Evolutionary conservation across 2,797 vertebrate genomes (phyloP), one percentile per base, ranked within the genome.

Genomic region (Gobio occitaniae): DNA sequence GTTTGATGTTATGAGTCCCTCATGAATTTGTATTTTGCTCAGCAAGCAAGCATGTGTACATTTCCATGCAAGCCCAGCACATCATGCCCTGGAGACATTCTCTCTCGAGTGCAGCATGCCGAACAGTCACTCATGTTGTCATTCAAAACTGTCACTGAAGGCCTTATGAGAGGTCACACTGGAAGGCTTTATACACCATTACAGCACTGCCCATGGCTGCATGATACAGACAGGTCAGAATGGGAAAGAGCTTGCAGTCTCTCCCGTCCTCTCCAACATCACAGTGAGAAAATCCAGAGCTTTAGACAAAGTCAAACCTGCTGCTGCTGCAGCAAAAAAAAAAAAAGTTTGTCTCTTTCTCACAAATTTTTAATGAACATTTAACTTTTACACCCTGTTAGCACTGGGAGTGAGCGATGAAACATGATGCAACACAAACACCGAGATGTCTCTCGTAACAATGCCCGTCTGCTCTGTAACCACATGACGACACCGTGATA

Each of bases 151-250:
- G 74, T 86, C 78, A 82, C 78, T 78, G 65, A 81, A 63, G 84
- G 78, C 47, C 74, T 6, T 65, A 63, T 70, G 29, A 77, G 81
- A 80, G 81, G 81, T 86, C 66, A 54, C 44, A 74, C 81, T 54
- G 65, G 83, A 66, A 75, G 78, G 84, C 84, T 80, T 80, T 59
- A 66, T 66, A 13, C 84, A 65, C 77, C 47, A 85, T 85, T 85
- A 80, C 71, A 71, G 38, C 47, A 63, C 17, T 70, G 70, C 63
- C 65, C 17, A n/a, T 71, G 65, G 77, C 52, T 80, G 47, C 25
- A 54, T 84, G 83, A 71, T 65, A 66, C 78, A 85, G 21, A 65
- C 59, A 79, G 78, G 78, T 80, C 78, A 85, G 84, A 74, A 85
- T 80, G 44, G 47, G 68, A 56, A 84, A 80, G 78, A 80, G 54